Base-by-base conservation (phyloP, 1,140 invertebrate species). In the Semibalanus balanoides region DNA sequence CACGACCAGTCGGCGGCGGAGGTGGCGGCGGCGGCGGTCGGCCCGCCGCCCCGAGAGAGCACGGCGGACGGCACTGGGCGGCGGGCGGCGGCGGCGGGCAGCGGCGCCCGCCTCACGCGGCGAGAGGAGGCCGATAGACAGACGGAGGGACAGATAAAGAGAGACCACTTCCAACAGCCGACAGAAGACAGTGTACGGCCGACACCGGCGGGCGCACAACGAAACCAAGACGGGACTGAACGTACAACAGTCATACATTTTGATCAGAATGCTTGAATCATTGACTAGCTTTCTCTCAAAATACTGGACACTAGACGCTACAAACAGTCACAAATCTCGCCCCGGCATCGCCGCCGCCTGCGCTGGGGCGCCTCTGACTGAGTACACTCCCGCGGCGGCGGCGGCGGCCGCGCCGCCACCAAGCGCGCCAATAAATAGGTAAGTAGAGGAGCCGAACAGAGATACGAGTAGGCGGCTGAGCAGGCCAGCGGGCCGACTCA, bases 251-350 rank as follows among this genome's bases (percentile, higher is more conserved):
- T 7, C 51, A 25, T 64, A 64, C 51, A 64, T 64, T 64, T 64
- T 64, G 51, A 64, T 64, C 51, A 64, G 51, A 64, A 64, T 64
- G 51, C 51, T 64, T 64, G 51, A 64, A 64, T 64, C 51, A 64
- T 22, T 64, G 51, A 64, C 51, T 64, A 64, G 51, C 51, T 64
- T 64, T 64, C 51, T 64, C 51, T 64, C 51, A 64, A 64, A 64
- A 64, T 64, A 64, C 51, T 64, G 51, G 51, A 64, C 51, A 64
- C 51, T 64, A 64, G 22, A 64, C 35, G 35, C 35, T 40, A 40
- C 35, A 40, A 40, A 40, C 14, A 64, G 51, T 1, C 51, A 14
- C 5, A 14, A 64, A 25, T 64, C 51, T 64, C 11, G 11, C 51
- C 3, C 7, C 22, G 51, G 51, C 51, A 25, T 1, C 51, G 51